A percentile compares a stretch with the other conserved stretches of the same genome.
These are phyloP conservation scores for Torymus auratus DNA, from an alignment of 2,888 invertebrate genomes.

Conservation along the genomic window DNA sequence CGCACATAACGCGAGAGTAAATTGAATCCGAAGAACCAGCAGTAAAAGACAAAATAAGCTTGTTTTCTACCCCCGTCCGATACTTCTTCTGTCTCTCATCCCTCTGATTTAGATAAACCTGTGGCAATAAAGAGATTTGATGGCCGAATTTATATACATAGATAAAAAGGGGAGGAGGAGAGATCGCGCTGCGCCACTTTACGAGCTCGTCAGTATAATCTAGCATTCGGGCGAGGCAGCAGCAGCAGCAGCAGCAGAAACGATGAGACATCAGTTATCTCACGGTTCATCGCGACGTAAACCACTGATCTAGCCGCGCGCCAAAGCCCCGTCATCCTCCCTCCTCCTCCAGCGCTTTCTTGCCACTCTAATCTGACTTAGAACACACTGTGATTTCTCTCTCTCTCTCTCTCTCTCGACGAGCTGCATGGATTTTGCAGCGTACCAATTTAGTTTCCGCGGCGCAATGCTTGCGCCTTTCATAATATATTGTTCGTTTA, in stretches of 20 bases:
- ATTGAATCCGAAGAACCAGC: neutral
- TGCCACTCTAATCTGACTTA: slow-evolving; percentile 71
- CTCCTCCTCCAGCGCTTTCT: slow-evolving; percentile 66
- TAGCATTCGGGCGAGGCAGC: neutral
- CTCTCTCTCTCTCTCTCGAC: slow-evolving; percentile 13
- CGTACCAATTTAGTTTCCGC: slow-evolving; percentile 63
- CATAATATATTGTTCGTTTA: slow-evolving; percentile 6
- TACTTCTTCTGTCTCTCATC: too few species aligned
- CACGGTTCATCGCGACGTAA: slow-evolving; percentile 70
- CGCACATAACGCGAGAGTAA: neutral
- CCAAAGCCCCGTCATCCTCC: slow-evolving; percentile 67
- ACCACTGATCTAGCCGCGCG: slow-evolving; percentile 62
- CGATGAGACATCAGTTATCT: slow-evolving; percentile 70
- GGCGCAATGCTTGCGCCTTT: neutral
- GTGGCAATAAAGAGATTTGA: too few species aligned
- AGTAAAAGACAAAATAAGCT: too few species aligned
- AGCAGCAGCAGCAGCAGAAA: slow-evolving; percentile 29
- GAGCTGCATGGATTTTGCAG: slow-evolving; percentile 41
- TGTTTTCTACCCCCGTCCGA: too few species aligned
- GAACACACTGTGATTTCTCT: slow-evolving; percentile 54
- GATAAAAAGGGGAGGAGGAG: neutral
- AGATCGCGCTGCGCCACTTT: neutral
- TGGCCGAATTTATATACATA: too few species aligned
- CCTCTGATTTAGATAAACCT: too few species aligned
- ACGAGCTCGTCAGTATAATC: slow-evolving; percentile 3